phyloP scores from a whole-genome alignment of 1,140 invertebrate species.

The Ceratitis capitata region DNA sequence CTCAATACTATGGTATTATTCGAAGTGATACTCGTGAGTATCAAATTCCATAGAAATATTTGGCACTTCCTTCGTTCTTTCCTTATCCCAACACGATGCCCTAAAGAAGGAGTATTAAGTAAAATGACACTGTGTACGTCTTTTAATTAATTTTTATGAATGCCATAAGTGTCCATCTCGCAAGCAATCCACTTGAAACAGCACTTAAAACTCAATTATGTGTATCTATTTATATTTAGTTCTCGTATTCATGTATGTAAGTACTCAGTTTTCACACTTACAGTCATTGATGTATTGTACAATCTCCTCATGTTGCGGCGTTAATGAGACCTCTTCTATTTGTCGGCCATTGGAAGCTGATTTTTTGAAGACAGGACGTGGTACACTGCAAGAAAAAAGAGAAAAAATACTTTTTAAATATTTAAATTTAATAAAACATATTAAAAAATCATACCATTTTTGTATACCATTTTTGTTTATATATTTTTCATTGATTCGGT shows the following conservation, averaged over 20 bases:
- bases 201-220: neutral
- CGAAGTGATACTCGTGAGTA: no score
- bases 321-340: slow-evolving; percentile 60
- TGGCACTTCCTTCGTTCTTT: no score
- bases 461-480: no score
- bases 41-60: no score
- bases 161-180: neutral
- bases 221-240: neutral
- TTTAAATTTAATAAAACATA: neutral
- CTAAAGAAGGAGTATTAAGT: no score
- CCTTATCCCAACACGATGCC: no score
- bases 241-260: no score
- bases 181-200: neutral
- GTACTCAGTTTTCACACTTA: slow-evolving; percentile 46
- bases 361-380: slow-evolving; percentile 67
- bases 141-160: no score
- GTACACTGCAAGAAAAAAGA: slow-evolving; percentile 56
- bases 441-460: no score
- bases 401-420: neutral
- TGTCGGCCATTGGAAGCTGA: slow-evolving; percentile 54
- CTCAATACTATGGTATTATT: no score
- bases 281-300: slow-evolving; percentile 66
- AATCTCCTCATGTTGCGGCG: slow-evolving; percentile 67
- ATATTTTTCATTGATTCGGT: no score
- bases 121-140: neutral